A percentile compares a stretch with the other conserved stretches of the same genome.
phyloP scores from a whole-genome alignment of 2,888 invertebrate species.

The Euproctis similis region DNA sequence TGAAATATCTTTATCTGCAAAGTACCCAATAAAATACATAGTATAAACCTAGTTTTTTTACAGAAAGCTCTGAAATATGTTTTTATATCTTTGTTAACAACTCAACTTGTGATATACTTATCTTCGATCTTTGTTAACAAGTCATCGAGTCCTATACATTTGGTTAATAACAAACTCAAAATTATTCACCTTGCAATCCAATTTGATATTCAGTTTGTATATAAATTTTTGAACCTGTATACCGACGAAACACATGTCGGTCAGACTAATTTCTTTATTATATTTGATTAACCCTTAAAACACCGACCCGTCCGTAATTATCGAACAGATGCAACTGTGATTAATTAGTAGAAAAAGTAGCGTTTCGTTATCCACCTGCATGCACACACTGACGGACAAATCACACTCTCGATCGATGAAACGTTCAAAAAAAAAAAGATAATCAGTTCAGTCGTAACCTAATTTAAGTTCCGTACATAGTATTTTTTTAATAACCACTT shows the following conservation, averaged over 20 bases:
- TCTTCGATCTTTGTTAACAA: no score
- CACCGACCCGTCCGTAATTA: slow-evolving; percentile 47
- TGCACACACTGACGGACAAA: slow-evolving; percentile 22
- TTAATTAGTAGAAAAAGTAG: slow-evolving; percentile 68
- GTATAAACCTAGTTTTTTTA: no score
- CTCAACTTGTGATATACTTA: no score
- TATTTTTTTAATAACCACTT: no score
- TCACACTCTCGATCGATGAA: slow-evolving; percentile 58
- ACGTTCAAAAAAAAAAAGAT: slow-evolving; percentile 18
- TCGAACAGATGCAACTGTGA: slow-evolving; percentile 65
- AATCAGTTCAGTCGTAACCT: no score
- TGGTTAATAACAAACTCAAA: no score
- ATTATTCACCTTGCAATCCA: slow-evolving; percentile 1
- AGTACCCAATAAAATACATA: no score
- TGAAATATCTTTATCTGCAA: no score
- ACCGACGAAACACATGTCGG: slow-evolving; percentile 50
- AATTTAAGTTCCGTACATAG: no score
- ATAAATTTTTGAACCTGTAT: slow-evolving; percentile 8
- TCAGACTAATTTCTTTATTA: slow-evolving; percentile 71
- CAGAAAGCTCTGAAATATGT: no score
- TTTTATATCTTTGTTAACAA: no score
- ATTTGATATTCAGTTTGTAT: slow-evolving; percentile 4
- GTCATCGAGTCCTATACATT: slow-evolving; percentile 1
- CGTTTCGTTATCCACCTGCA: slow-evolving; percentile 62
- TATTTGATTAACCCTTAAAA: slow-evolving; percentile 73